These are phyloP conservation scores for Ivindomyrus marchei DNA, from an alignment of 2,113 vertebrate genomes.

Conservation along the genomic window DNA sequence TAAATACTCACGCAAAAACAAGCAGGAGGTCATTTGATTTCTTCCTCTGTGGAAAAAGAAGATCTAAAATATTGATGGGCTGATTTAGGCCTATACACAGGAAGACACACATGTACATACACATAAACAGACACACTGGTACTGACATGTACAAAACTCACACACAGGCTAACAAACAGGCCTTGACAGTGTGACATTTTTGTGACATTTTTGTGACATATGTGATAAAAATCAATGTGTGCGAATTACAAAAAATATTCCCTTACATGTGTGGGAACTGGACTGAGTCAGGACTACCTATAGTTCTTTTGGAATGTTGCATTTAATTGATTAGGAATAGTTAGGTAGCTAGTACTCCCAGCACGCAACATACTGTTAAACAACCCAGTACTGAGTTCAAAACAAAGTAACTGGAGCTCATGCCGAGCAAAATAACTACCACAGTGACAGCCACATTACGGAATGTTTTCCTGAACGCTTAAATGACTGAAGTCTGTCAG, in stretches of 20 bases:
- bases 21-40: conserved; percentile 52
- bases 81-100: conserved; percentile 40
- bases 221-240: background rate
- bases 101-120: background rate
- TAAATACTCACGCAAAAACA: conserved; percentile 45
- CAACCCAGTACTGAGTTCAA: background rate
- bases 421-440: background rate
- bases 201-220: background rate
- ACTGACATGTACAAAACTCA: background rate
- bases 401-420: background rate
- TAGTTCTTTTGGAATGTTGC: background rate
- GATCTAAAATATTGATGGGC: conserved; percentile 63
- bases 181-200: background rate
- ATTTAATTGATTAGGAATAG: background rate
- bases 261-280: background rate
- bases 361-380: background rate
- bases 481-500: background rate
- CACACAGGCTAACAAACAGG: background rate
- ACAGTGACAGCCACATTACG: background rate
- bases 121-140: background rate
- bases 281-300: background rate
- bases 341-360: background rate
- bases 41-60: conserved; percentile 46
- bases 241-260: background rate
- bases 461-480: background rate